These are phyloP conservation scores for Gallinago media DNA, from an alignment of 2,113 vertebrate species.

Conservation along the genomic window DNA sequence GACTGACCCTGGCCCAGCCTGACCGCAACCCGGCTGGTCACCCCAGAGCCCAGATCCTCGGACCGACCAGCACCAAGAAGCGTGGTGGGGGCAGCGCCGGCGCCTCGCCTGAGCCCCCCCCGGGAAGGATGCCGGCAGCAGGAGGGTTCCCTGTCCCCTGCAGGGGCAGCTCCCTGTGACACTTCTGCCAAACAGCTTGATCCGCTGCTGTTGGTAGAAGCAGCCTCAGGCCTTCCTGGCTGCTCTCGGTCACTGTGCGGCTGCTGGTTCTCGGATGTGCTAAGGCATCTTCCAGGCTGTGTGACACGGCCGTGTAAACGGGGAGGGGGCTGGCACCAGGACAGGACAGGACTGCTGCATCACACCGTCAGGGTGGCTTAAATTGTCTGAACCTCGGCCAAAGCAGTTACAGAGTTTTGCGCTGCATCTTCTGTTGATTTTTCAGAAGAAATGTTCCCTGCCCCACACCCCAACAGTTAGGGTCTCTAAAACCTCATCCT, in stretches of 20 bases:
- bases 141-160: neutral
- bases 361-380: fast-evolving
- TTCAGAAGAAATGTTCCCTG: neutral
- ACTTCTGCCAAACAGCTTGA: fast-evolving
- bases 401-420: neutral
- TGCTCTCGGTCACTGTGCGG: fast-evolving
- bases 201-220: neutral
- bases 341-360: neutral
- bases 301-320: neutral
- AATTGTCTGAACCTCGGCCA: neutral
- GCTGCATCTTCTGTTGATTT: neutral
- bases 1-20: neutral
- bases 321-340: neutral
- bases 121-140: neutral
- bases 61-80: neutral
- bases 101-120: fast-evolving
- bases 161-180: fast-evolving
- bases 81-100: neutral
- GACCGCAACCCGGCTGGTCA: fast-evolving
- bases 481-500: neutral
- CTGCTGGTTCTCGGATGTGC: neutral
- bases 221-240: neutral
- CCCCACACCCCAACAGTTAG: neutral
- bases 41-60: fast-evolving
- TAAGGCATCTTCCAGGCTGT: neutral